Evolutionary conservation across 2,797 vertebrate genomes (phyloP), one percentile per base, ranked within the genome.

Genomic region (Chloroceryle inda): DNA sequence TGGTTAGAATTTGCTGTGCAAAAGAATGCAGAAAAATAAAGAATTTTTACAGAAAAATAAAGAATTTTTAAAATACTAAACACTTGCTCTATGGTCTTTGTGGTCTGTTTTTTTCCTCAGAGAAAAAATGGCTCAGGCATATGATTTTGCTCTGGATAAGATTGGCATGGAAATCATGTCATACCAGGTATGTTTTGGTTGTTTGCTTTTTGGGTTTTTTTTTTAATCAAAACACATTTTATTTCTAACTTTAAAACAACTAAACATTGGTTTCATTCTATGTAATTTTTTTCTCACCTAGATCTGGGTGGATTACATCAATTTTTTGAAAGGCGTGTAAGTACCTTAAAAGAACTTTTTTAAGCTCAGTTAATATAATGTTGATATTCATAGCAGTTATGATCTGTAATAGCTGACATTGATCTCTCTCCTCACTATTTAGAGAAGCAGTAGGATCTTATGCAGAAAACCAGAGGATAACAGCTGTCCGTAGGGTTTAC

Each of bases 81-180:
- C 9, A 23, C 40, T 89, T 94, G 82, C 56, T 92, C 84, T 89
- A 93, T 92, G 73, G 92, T 93, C 83, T 96, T 96, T 97, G 95
- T 95, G 94, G 93, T 95, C 77, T 94, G 78, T 63, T 92, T 92
- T 96, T 92, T 90, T 88, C 86, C 97, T 86, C 97, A 99, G 99
- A 98, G 99, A 99, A 98, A 99, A 99, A 98, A 99, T 99, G 99
- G 99, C 99, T 83, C 99, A 99, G 98, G 99, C 99, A 3, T 99
- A 99, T 96, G 99, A 99, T 98, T 99, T 99, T 98, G 99, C 99
- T 87, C 98, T 99, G 94, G 99, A 99, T 98, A 99, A 99, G 98
- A 99, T 99, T 95, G 99, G 99, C 97, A 99, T 99, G 99, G 99
- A 99, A 98, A 99, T 99, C 88, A 99, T 99, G 99, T 99, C 99